Evolutionary conservation across 2,888 invertebrate species (phyloP).

Genomic region (Rotaria magnacalcarata): DNA sequence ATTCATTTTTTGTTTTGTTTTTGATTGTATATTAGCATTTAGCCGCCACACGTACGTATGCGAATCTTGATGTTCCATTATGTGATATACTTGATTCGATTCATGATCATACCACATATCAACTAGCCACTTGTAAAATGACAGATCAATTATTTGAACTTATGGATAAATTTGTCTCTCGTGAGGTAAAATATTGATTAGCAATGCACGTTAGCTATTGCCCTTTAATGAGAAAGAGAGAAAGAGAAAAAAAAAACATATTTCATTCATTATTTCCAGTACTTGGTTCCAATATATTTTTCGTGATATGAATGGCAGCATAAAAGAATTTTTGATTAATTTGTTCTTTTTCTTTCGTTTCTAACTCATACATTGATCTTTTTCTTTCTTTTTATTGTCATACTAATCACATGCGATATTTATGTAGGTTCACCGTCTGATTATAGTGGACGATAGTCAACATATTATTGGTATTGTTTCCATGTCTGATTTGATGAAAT

Average conservation of each 20-base stretch:
- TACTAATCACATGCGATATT: not conserved
- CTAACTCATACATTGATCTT: not conserved
- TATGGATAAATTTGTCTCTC: slow-evolving; percentile 88
- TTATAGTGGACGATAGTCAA: slow-evolving; percentile 83
- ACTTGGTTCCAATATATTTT: not conserved
- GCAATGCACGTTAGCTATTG: not conserved
- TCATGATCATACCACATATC: slow-evolving; percentile 86
- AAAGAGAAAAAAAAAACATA: too few relatives aligned
- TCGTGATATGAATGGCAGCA: not conserved
- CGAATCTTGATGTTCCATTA: slow-evolving; percentile 85
- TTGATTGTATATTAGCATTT: slow-evolving; percentile 69
- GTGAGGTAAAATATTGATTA: slow-evolving; percentile 65
- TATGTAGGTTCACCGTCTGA: slow-evolving; percentile 76
- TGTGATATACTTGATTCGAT: slow-evolving; percentile 81
- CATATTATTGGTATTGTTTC: slow-evolving; percentile 90
- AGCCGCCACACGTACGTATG: slow-evolving; percentile 94
- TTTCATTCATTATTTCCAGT: too few relatives aligned
- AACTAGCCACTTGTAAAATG: slow-evolving; percentile 84
- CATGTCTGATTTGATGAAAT: slow-evolving; percentile 82
- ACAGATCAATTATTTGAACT: slow-evolving; percentile 81
- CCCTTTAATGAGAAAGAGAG: too few relatives aligned
- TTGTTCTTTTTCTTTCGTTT: not conserved
- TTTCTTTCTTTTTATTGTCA: not conserved
- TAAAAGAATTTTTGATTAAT: not conserved
- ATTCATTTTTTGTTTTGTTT: not conserved